Percentiles rank a stretch among this genome's conserved stretches.
Evolutionary conservation across 2,888 invertebrate species (phyloP).

Genomic region (Osmoderma eremita): DNA sequence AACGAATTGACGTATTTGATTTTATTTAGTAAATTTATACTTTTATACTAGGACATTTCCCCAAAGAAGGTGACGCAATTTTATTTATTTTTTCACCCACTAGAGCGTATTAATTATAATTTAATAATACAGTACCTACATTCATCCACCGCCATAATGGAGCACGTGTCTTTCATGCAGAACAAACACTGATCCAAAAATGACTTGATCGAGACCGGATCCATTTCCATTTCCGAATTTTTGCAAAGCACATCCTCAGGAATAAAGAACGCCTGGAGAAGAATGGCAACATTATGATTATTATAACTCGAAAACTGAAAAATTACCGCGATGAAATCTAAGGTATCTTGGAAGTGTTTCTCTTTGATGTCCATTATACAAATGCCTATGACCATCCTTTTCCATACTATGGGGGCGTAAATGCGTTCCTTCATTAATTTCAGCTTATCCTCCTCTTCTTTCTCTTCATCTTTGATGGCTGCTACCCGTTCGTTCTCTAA

Average conservation of each 20-base stretch:
- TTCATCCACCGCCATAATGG: constrained; percentile 57
- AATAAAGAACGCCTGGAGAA: constrained; percentile 53
- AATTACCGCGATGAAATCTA: constrained; percentile 55
- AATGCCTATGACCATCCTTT: constrained; percentile 54
- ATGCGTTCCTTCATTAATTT: constrained; percentile 53
- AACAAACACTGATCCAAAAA: constrained; percentile 53
- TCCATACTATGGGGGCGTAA: constrained; percentile 58
- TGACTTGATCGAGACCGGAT: constrained; percentile 55
- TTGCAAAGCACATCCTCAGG: constrained; percentile 56
- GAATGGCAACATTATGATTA: constrained; percentile 3
- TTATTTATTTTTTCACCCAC: too few relatives aligned
- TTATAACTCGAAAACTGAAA: not conserved
- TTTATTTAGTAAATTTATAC: too few relatives aligned
- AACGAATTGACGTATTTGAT: too few relatives aligned
- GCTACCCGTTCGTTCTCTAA: constrained; percentile 54
- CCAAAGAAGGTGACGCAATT: too few relatives aligned
- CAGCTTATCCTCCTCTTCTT: constrained; percentile 57
- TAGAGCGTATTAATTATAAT: not conserved
- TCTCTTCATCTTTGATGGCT: constrained; percentile 55
- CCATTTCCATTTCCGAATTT: constrained; percentile 56
- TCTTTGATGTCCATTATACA: constrained; percentile 58
- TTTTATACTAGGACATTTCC: too few relatives aligned
- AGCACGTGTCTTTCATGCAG: constrained; percentile 56
- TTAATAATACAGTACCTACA: constrained; percentile 44
- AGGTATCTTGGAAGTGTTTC: constrained; percentile 51